Evolutionary conservation across 2,888 invertebrate species (phyloP).

Genomic region (Polymixis flavicincta): DNA sequence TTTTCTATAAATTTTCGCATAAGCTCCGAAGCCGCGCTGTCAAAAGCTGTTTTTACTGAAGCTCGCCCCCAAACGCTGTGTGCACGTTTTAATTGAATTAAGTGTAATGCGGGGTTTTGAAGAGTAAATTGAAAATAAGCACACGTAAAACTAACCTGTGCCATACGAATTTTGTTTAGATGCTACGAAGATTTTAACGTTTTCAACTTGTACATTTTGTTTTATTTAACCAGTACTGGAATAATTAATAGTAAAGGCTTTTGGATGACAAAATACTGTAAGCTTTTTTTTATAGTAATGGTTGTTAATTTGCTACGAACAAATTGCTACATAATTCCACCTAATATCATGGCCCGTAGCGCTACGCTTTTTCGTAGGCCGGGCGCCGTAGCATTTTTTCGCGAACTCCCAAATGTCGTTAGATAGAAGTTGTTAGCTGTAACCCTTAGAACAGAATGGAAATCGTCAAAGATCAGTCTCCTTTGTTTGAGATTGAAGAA

Average conservation of each 20-base stretch:
- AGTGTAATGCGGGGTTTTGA: conserved; percentile 74
- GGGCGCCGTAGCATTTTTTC: conserved; percentile 61
- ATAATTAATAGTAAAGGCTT: conserved; percentile 47
- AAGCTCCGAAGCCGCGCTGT: conserved; percentile 88
- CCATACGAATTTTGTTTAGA: conserved; percentile 12
- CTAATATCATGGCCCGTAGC: conserved; percentile 65
- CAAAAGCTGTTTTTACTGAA: conserved; percentile 88
- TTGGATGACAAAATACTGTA: conserved; percentile 59
- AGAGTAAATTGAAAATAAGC: conserved; percentile 50
- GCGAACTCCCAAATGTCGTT: conserved; percentile 55
- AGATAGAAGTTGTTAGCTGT: conserved; percentile 36
- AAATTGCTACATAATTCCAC: conserved; percentile 65
- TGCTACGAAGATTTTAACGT: neutral
- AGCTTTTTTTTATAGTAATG: conserved; percentile 61
- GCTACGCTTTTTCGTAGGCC: conserved; percentile 69
- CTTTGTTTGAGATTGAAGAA: conserved; percentile 36
- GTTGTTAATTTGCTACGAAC: conserved; percentile 59
- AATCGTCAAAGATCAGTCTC: conserved; percentile 48
- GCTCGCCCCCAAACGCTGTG: conserved; percentile 77
- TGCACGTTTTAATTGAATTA: conserved; percentile 86
- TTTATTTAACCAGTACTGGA: conserved; percentile 20
- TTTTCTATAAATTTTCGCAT: conserved; percentile 90
- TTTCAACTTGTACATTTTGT: conserved; percentile 4
- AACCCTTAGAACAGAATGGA: conserved; percentile 37
- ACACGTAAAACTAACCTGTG: conserved; percentile 30